Percentiles rank a stretch among this genome's conserved stretches.
Conservation (phyloP, 2,888 invertebrate species). For the Galerucella nymphaeae region DNA sequence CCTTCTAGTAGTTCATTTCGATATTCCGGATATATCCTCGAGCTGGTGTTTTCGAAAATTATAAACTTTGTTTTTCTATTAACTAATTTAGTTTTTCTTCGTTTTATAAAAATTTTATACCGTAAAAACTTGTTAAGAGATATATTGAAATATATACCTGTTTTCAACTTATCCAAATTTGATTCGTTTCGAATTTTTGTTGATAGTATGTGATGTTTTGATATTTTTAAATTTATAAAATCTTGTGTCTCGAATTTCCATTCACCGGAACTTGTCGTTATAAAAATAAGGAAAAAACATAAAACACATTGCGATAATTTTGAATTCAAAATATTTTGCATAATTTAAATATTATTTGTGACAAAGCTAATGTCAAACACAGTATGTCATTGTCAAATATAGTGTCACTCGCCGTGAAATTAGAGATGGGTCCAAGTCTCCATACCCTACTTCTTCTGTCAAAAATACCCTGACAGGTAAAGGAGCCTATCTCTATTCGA, state of each 20-base stretch:
- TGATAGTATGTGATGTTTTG: constrained; percentile 18
- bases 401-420: background rate
- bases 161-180: constrained; percentile 11
- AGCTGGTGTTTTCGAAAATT: constrained; percentile 29
- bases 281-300: background rate
- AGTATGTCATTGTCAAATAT: background rate
- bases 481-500: too few relatives aligned
- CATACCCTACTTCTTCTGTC: too few relatives aligned
- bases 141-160: constrained; percentile 20
- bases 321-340: background rate
- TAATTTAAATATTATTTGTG: background rate
- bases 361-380: background rate
- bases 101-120: constrained; percentile 27
- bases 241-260: constrained; percentile 21
- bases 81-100: constrained; percentile 26
- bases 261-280: constrained; percentile 12
- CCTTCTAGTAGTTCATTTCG: constrained; percentile 34
- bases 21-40: background rate
- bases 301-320: constrained; percentile 13
- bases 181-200: constrained; percentile 19
- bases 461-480: too few relatives aligned
- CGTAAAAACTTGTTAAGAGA: background rate
- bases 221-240: constrained; percentile 16
- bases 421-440: too few relatives aligned
- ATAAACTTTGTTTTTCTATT: constrained; percentile 30